These are phyloP conservation scores for Ceratotherium simum DNA, from an alignment of 2,113 vertebrate species.

Conservation along the genomic window DNA sequence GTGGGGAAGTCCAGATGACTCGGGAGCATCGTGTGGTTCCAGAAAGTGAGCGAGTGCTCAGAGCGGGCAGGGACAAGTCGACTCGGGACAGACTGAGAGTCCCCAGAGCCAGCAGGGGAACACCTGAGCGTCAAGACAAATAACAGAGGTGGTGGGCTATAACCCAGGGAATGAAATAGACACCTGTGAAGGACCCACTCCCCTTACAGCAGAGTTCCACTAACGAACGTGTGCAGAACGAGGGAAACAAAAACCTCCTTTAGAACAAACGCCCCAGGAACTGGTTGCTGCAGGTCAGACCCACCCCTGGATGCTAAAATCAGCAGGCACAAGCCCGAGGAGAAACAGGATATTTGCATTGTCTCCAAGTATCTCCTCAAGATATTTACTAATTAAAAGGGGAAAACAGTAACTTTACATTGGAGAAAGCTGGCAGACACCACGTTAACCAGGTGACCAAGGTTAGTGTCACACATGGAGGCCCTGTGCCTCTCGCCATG, in stretches of 20 bases:
- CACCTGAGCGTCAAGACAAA: rapidly evolving
- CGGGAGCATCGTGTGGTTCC: neutral
- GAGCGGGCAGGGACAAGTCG: neutral
- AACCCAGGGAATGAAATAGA: neutral
- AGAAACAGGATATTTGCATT: neutral
- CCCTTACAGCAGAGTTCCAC: no score
- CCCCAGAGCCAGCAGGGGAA: neutral
- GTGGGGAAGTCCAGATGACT: neutral
- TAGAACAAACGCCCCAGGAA: rapidly evolving
- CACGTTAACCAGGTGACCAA: no score
- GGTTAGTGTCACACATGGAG: no score
- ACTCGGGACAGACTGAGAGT: neutral
- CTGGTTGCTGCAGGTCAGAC: neutral
- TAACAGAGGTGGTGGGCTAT: neutral
- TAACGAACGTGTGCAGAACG: rapidly evolving
- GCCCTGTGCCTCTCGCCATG: no score
- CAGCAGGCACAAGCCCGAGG: neutral
- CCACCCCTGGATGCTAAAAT: neutral
- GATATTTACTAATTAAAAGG: neutral
- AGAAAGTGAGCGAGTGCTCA: neutral
- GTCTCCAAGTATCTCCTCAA: neutral
- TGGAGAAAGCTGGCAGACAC: neutral
- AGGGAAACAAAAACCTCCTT: neutral
- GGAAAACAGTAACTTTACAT: neutral
- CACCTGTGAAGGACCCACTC: no score